phyloP scores from a whole-genome alignment of 2,113 vertebrate genomes.

The Bos javanicus region DNA sequence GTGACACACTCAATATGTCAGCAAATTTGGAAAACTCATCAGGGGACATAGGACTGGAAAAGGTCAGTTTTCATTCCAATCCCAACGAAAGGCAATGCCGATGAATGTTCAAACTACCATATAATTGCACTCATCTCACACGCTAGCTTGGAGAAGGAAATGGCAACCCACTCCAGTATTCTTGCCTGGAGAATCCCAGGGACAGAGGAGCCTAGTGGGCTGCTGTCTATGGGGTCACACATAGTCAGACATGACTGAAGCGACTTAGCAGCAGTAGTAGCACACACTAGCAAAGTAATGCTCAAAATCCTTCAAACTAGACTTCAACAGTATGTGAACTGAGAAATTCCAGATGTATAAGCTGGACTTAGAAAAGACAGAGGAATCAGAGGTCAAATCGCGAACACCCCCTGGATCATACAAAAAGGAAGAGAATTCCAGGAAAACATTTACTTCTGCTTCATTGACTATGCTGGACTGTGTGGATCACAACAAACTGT shows the following conservation, averaged over 20 bases:
- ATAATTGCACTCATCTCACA: not conserved
- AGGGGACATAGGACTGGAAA: not conserved
- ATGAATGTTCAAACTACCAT: not conserved
- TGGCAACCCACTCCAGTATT: no score
- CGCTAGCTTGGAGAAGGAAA: not conserved
- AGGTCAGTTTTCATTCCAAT: not conserved
- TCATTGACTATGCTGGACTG: not conserved
- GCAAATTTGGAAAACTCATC: not conserved
- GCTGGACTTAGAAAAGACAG: not conserved
- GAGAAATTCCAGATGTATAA: not conserved
- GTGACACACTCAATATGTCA: not conserved
- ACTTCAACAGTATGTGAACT: not conserved
- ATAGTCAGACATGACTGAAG: no score
- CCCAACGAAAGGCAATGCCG: not conserved
- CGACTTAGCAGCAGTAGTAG: no score
- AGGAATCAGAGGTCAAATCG: not conserved
- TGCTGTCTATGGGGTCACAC: no score
- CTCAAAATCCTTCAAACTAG: not conserved
- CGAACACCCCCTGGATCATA: not conserved
- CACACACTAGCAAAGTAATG: not conserved
- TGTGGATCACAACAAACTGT: not conserved
- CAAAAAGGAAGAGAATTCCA: not conserved
- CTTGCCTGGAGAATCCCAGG: no score
- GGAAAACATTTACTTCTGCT: not conserved
- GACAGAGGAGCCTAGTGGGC: no score